phyloP scores from a whole-genome alignment of 1,140 invertebrate genomes.

The Teleogryllus occipitalis region DNA sequence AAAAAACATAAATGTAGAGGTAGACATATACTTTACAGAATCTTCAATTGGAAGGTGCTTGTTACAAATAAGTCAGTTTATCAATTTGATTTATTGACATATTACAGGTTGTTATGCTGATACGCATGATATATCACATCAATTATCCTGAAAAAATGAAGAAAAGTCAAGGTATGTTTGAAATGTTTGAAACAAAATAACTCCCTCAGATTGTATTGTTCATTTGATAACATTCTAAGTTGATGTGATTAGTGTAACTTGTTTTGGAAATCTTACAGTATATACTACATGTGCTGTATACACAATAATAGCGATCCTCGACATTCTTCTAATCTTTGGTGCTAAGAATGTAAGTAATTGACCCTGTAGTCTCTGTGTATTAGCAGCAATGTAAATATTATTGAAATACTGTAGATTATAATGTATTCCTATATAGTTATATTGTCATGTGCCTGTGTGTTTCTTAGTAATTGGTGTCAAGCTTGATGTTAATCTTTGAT shows the following conservation, averaged over 20 bases:
- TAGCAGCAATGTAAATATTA: too few species aligned
- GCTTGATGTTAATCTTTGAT: neutral
- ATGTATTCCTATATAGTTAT: neutral
- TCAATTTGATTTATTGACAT: neutral
- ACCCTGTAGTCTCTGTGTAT: neutral
- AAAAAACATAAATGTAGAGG: too few species aligned
- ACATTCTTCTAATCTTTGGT: neutral
- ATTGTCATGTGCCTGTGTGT: neutral
- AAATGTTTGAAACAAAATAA: too few species aligned
- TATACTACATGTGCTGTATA: neutral
- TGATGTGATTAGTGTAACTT: neutral
- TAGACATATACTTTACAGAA: too few species aligned
- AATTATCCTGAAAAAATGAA: neutral
- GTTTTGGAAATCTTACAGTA: neutral
- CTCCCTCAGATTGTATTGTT: too few species aligned
- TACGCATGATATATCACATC: neutral
- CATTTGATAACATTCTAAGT: too few species aligned
- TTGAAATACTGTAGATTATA: too few species aligned
- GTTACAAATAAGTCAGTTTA: neutral
- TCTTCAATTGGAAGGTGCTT: too few species aligned
- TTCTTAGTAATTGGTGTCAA: neutral
- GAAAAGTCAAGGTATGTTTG: neutral
- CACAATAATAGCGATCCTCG: neutral
- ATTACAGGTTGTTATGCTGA: neutral
- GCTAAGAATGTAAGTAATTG: constrained; percentile 1